Evolutionary conservation across 2,113 vertebrate genomes (phyloP), one percentile per base, ranked within the genome.

Genomic region (Poecilia latipinna): DNA sequence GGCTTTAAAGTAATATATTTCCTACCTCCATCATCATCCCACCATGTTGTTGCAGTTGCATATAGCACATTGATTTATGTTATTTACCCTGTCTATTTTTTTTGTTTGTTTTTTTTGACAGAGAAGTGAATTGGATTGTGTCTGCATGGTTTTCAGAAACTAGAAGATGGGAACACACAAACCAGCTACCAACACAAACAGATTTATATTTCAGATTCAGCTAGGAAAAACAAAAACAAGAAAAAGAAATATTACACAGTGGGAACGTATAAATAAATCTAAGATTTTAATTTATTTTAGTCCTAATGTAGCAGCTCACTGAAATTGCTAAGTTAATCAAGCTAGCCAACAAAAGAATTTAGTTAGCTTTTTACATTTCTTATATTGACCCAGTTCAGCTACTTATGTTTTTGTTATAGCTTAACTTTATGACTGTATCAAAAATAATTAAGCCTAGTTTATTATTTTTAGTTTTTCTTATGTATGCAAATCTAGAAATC

Each of bases 1-100:
- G 65, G 29, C 63, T 65, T 6, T 57, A 42, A 57, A 72, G 32
- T 26, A 51, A 75, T 68, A 42, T 57, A 28, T 68, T 42, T 75
- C 29, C 51, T 24, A 29, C 19, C 39, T 60, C 17, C 68, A 37
- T 54, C 63, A 72, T 8, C 51, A 48, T 48, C 13, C 37, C 60
- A 32, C 57, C 66, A 4, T 33, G 67, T 12, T 54, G 68, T 63
- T 29, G 62, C 54, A 24, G 64, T 65, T 31, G 42, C 72, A 54
- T 42, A 75, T 28, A 61, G 26, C 4, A 11, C 31, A 7, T 64
- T 51, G 5, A 42, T 12, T 22, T 37, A n/a, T 37, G 15, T 65
- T n/a, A 35, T 8, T 42, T 32, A 3, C n/a, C 71, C 57, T 17
- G 51, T 31, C 8, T 2, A 26, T 48, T 2, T 24, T 32, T 10